A percentile compares a stretch with the other conserved stretches of the same genome.
Evolutionary conservation across 2,797 vertebrate species (phyloP).

Genomic region (Esox lucius): DNA sequence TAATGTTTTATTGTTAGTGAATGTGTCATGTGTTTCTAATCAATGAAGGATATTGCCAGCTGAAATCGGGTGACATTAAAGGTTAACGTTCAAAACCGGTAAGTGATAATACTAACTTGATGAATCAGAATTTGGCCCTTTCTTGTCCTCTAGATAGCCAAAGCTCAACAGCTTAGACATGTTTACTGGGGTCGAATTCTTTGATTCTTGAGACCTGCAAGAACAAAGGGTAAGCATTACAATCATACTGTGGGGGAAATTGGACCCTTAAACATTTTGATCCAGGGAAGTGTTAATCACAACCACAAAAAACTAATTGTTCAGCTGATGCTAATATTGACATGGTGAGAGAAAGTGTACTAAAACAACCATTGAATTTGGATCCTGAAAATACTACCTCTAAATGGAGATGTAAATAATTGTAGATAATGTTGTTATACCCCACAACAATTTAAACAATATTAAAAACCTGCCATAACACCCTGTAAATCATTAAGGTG

Average conservation of each 20-base stretch:
- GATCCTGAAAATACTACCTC: conserved; percentile 11
- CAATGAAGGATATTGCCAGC: not conserved
- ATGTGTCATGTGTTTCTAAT: conserved; percentile 15
- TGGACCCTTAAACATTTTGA: not conserved
- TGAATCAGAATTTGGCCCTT: conserved; percentile 32
- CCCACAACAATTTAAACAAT: not conserved
- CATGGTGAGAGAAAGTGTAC: not conserved
- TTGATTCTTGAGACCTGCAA: conserved; percentile 58
- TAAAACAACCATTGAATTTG: conserved; percentile 36
- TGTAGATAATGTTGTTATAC: not conserved
- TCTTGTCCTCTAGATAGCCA: conserved; percentile 63
- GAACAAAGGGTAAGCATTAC: conserved; percentile 4
- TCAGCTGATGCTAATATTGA: conserved; percentile 1
- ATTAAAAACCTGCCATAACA: not conserved
- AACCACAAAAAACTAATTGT: not conserved
- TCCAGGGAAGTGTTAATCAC: not conserved
- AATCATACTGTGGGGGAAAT: conserved; percentile 3
- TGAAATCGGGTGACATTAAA: conserved; percentile 2
- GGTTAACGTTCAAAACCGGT: conserved; percentile 5
- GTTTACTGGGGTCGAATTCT: conserved; percentile 63
- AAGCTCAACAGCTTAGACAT: conserved; percentile 77
- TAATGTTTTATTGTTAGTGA: conserved; percentile 7
- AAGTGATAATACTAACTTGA: conserved; percentile 49
- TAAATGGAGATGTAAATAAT: not conserved
- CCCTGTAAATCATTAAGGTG: not conserved